A percentile compares a stretch with the other conserved stretches of the same genome.
Conservation (phyloP, 2,113 vertebrate species). For the Anthoscopus minutus region DNA sequence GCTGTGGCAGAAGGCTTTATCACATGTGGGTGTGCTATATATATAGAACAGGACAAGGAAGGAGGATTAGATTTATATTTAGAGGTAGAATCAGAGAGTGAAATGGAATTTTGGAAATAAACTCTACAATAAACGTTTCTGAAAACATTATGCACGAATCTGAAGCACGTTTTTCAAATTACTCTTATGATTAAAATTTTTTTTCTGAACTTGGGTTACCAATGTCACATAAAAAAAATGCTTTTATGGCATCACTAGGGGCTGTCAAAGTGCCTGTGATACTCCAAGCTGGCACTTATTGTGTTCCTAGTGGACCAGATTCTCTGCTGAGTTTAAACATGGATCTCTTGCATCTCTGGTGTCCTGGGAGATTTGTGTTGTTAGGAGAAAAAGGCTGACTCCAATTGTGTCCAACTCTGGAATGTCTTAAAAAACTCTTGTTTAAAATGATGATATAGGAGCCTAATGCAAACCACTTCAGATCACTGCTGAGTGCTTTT, state of each 20-base stretch:
- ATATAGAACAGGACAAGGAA: constrained; percentile 53
- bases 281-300: neutral
- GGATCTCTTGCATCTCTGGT: neutral
- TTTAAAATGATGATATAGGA: neutral
- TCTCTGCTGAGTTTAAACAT: neutral
- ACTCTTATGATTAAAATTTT: neutral
- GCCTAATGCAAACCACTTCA: neutral
- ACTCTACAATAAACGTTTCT: neutral
- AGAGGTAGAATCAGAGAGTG: constrained; percentile 42
- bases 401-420: neutral
- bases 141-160: neutral
- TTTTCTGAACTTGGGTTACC: neutral
- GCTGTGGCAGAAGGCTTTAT: constrained; percentile 55
- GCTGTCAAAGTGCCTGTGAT: neutral
- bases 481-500: neutral
- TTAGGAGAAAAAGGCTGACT: neutral
- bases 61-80: constrained; percentile 53
- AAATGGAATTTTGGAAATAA: constrained; percentile 18
- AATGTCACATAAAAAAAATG: neutral
- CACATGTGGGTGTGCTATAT: constrained; percentile 48
- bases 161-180: neutral
- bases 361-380: neutral
- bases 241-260: neutral
- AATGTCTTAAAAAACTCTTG: neutral
- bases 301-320: neutral